These are phyloP conservation scores for Bombus impatiens DNA, from an alignment of 1,140 invertebrate genomes.

Conservation along the genomic window DNA sequence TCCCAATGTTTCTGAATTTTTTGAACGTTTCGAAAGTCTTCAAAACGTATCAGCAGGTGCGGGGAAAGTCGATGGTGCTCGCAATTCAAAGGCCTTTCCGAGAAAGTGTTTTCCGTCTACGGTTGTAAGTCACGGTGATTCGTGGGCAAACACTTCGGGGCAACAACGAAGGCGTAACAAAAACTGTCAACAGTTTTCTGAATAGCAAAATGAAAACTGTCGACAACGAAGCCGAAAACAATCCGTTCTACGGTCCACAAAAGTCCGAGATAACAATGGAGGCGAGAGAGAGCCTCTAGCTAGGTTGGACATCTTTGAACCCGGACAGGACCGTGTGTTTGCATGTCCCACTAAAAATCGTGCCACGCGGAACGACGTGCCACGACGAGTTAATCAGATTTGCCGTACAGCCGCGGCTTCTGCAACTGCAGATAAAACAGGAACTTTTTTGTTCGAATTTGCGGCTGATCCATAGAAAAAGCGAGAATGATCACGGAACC, in stretches of 20 bases:
- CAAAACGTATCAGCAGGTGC: not conserved
- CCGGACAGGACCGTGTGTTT: slow-evolving; percentile 25
- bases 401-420: not conserved
- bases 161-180: slow-evolving; percentile 1
- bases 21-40: too few species aligned
- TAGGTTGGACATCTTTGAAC: slow-evolving; percentile 39
- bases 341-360: slow-evolving; percentile 51
- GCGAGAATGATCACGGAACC: slow-evolving; percentile 23
- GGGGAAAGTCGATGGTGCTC: not conserved
- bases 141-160: slow-evolving; percentile 6
- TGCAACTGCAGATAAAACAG: slow-evolving; percentile 34
- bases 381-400: slow-evolving; percentile 54
- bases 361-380: slow-evolving; percentile 17
- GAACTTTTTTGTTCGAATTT: not conserved
- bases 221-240: slow-evolving; percentile 34
- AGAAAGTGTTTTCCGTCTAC: not conserved
- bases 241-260: slow-evolving; percentile 40
- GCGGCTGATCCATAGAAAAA: not conserved
- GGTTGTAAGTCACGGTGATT: not conserved
- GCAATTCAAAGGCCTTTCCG: not conserved
- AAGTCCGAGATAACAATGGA: slow-evolving; percentile 46
- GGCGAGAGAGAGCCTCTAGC: not conserved
- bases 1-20: too few species aligned
- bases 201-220: slow-evolving; percentile 47
- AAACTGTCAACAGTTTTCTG: slow-evolving; percentile 22